Evolutionary conservation across 2,888 invertebrate species (phyloP).

Genomic region (Antheraea assamensis): DNA sequence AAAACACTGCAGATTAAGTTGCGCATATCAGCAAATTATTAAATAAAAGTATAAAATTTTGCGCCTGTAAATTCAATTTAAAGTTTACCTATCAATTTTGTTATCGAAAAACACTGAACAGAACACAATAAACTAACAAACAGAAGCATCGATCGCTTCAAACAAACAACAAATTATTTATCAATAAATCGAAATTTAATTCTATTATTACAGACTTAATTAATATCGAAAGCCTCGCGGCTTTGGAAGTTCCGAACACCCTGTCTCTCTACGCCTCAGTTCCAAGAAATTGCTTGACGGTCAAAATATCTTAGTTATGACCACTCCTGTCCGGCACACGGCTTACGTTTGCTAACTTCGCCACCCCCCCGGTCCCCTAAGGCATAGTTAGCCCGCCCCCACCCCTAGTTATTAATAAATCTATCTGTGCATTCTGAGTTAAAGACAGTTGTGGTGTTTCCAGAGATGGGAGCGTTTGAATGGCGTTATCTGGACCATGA

Average conservation of each 20-base stretch:
- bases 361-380: slow-evolving; percentile 54
- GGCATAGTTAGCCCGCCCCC: slow-evolving; percentile 57
- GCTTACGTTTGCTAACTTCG: slow-evolving; percentile 78
- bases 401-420: slow-evolving; percentile 76
- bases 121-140: not conserved
- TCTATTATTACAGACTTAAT: slow-evolving; percentile 62
- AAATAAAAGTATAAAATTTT: no score
- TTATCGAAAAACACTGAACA: not conserved
- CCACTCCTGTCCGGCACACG: slow-evolving; percentile 79
- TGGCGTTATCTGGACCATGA: slow-evolving; percentile 38
- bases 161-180: slow-evolving; percentile 18
- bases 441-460: slow-evolving; percentile 65
- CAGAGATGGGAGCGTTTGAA: slow-evolving; percentile 50
- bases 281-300: slow-evolving; percentile 80
- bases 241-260: slow-evolving; percentile 60
- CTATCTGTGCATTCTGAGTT: slow-evolving; percentile 77
- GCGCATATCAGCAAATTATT: no score
- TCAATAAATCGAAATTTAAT: slow-evolving; percentile 35
- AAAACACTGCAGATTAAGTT: no score
- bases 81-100: not conserved
- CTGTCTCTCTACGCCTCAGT: slow-evolving; percentile 61
- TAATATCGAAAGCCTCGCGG: slow-evolving; percentile 48
- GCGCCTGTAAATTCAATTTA: not conserved
- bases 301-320: slow-evolving; percentile 83
- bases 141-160: not conserved